Base-by-base conservation (phyloP, 64 coral and sea anemone genomes). In the Montipora sp. region DNA sequence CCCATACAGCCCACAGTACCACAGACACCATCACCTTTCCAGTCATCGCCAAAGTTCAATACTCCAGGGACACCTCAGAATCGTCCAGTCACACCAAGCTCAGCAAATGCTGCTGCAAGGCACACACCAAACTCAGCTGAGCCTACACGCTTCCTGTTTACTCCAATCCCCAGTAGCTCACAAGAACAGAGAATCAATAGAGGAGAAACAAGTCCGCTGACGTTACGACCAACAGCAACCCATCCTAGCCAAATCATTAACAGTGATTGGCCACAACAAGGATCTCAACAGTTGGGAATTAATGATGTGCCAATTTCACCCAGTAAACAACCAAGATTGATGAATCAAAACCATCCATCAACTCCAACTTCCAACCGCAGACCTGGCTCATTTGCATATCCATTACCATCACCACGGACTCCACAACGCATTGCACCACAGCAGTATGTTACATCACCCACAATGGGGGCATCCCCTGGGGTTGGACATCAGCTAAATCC, bases 31-130 rank as follows among this genome's bases (percentile, higher is more conserved):
- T 92, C 95, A 13, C 92, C 92, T 16, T 97, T 97, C 61, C 95
- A 97, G 83, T 77, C 92, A n/a, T 99, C 98, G 6, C 98, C 98
- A 14, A 99, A 99, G 80, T 95, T 95, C 27, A 99, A 87, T 66
- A 45, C 94, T 12, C 98, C 94, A 60, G 89, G 92, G 15, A 85
- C 94, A 77, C 98, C 95, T 9, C 98, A 95, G 51, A 99, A 93
- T 79, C 83, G 89, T 48, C 89, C 94, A 10, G 91, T 96, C 23
- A 99, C 98, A 12, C 98, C 98, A 51, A 95, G 94, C 61, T 95
- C 96, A 73, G 88, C 79, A 5, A 78, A 61, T 9, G 90, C 73
- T 7, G 82, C 94, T 3, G 61, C 98, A 14, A 93, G 98, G 59
- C 94, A 96, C 50, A 94, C 94, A 23, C 91, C 96, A n/a, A 98